Evolutionary conservation across 2,888 invertebrate genomes (phyloP).

Genomic region (Nezara viridula): DNA sequence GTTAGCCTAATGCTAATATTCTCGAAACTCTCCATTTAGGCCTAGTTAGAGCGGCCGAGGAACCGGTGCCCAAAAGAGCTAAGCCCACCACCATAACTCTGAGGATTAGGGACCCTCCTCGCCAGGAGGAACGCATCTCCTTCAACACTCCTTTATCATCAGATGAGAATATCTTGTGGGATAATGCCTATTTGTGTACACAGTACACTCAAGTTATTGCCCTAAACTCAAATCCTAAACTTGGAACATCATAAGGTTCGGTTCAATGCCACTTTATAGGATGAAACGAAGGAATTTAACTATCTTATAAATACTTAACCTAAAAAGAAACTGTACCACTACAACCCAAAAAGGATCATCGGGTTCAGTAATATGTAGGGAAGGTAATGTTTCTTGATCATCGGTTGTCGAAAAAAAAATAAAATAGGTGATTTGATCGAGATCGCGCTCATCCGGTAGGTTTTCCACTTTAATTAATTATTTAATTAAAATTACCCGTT

Average conservation of each 20-base stretch:
- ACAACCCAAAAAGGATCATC: no score
- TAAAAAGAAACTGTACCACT: no score
- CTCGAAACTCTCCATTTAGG: background rate
- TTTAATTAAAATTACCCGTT: no score
- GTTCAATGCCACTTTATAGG: background rate
- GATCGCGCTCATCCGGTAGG: no score
- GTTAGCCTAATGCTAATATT: background rate
- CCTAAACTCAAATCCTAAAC: background rate
- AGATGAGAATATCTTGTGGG: conserved; percentile 44
- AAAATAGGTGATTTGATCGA: no score
- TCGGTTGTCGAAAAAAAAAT: no score
- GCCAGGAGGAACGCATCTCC: conserved; percentile 36
- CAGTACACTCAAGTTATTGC: background rate
- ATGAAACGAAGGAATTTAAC: background rate
- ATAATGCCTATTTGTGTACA: conserved; percentile 51
- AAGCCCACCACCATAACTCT: background rate
- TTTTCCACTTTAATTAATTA: no score
- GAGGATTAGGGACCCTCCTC: background rate
- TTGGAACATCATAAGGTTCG: background rate
- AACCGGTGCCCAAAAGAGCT: conserved; percentile 35
- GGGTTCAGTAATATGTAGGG: no score
- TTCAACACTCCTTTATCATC: conserved; percentile 51
- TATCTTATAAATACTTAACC: no score
- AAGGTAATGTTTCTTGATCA: no score
- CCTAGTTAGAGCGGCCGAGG: background rate